Evolutionary conservation across 2,797 vertebrate species (phyloP), one percentile per base, ranked within the genome.

Genomic region (Tachyglossus aculeatus): DNA sequence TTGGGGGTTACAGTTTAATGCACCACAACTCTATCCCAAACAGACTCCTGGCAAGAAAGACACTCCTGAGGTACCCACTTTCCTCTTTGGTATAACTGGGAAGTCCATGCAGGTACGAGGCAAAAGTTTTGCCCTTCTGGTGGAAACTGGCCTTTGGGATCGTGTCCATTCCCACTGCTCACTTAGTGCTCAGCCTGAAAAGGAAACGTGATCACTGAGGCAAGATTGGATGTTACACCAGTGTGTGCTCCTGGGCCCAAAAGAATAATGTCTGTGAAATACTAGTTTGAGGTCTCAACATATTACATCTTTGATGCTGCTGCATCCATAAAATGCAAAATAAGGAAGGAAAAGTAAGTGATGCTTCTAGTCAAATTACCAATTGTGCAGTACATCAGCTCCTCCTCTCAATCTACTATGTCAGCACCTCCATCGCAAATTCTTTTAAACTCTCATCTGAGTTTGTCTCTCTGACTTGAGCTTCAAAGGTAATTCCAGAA

Each of bases 171-270:
- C 77, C 82, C 47, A 71, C 32, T 59, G 73, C 0, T 59, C 67
- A 74, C 82, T 83, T 72, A 71, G 65, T 63, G 38, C 71, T 81
- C 76, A 82, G 73, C 56, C 13, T 68, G 71, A 68, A 82, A 69
- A 69, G 71, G 54, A 80, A 83, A 83, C 69, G 71, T 78, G 76
- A 85, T 83, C 75, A 85, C 78, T 87, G 48, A 71, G 43, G 19
- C 72, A 80, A 68, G 67, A 71, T 21, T 66, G 32, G 67, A 71
- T 71, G 22, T 73, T 83, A 69, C 51, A 71, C 57, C 56, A 78
- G 75, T 39, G 18, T 14, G 45, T 74, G 52, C 27, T 68, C 51
- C 50, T 72, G 47, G 71, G 8, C 62, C 61, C 59, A 74, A 65
- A 69, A 76, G 58, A 80, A 71, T n/a, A 69, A 52, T 59, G 12